A percentile compares a stretch with the other conserved stretches of the same genome.
Evolutionary conservation across 2,797 vertebrate species (phyloP).

Genomic region (Hydrolagus colliei): DNA sequence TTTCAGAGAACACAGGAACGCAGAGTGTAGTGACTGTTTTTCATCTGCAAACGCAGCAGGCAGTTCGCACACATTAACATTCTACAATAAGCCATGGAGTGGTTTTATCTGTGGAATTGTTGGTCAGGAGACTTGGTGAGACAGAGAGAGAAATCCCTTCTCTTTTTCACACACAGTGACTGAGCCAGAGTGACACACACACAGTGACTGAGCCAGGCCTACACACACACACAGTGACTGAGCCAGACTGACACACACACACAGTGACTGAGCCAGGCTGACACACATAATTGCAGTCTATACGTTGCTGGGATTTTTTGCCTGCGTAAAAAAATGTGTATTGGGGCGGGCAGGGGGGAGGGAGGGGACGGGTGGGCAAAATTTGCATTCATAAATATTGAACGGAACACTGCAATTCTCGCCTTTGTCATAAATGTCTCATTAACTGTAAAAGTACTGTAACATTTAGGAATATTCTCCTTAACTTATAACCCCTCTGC

Average conservation of each 20-base stretch:
- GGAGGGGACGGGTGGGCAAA: neutral
- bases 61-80: neutral
- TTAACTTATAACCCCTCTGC: neutral
- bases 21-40: neutral
- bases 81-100: neutral
- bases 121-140: neutral
- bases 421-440: neutral
- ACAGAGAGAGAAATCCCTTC: neutral
- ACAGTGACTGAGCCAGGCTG: no score
- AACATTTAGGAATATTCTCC: neutral
- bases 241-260: no score
- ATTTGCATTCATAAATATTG: neutral
- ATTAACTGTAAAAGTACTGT: conserved; percentile 1
- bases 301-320: no score
- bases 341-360: no score
- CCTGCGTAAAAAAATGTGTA: no score
- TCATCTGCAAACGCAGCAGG: neutral
- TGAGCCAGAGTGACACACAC: no score
- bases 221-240: no score
- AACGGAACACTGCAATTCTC: neutral
- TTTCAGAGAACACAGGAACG: neutral
- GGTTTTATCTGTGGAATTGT: neutral
- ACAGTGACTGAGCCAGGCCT: no score
- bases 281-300: no score
- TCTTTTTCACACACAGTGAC: neutral